Conservation (phyloP, 2,888 invertebrate genomes). For the Autographa pulchrina region DNA sequence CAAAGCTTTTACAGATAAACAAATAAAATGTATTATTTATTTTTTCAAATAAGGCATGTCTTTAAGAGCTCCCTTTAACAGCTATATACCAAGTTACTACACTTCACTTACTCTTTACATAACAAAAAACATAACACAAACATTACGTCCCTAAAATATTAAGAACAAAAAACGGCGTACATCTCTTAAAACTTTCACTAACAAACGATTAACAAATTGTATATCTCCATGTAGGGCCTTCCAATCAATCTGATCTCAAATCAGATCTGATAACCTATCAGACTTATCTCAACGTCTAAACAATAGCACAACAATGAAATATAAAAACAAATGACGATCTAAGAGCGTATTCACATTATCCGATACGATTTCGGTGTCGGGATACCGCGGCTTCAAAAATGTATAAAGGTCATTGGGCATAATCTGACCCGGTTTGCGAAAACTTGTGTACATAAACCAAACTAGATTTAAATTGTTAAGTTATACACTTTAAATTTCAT, state of each 20-base stretch:
- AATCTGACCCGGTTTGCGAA: too few species aligned
- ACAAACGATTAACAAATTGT: neutral
- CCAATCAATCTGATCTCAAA: neutral
- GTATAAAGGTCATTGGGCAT: too few species aligned
- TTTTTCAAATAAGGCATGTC: too few species aligned
- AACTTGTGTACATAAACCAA: too few species aligned
- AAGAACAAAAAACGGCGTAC: neutral
- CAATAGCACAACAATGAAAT: constrained; percentile 42
- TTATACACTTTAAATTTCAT: too few species aligned
- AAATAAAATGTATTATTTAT: too few species aligned
- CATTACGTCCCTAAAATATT: neutral
- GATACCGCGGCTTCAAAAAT: too few species aligned
- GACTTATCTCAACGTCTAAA: constrained; percentile 14
- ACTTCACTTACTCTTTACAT: neutral
- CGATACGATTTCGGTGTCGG: too few species aligned
- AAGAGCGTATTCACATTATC: neutral
- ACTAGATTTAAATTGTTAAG: too few species aligned
- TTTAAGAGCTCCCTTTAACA: too few species aligned
- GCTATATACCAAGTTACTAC: too few species aligned
- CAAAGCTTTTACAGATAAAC: too few species aligned
- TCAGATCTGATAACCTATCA: constrained; percentile 37
- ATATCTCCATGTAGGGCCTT: neutral
- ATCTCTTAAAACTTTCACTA: neutral
- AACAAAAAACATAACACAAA: neutral
- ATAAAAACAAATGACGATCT: constrained; percentile 40